These are phyloP conservation scores for Eremobia ochroleuca DNA, from an alignment of 2,888 invertebrate genomes.

Conservation along the genomic window DNA sequence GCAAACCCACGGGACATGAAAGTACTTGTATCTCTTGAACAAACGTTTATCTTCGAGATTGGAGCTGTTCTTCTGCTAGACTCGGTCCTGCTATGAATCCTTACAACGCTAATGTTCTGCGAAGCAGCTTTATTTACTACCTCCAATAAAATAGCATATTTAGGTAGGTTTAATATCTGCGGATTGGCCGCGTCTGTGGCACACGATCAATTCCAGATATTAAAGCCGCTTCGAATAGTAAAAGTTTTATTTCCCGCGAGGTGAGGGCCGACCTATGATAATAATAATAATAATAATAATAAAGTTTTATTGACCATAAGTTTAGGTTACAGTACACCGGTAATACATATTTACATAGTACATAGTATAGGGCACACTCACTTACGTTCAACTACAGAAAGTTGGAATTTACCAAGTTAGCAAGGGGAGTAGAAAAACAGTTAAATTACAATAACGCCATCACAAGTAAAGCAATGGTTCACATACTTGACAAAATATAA, in stretches of 20 bases:
- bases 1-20: slow-evolving; percentile 59
- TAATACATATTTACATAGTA: too few species aligned
- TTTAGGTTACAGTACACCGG: too few species aligned
- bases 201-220: slow-evolving; percentile 78
- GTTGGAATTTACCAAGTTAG: too few species aligned
- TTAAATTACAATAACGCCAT: too few species aligned
- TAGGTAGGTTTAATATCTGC: slow-evolving; percentile 59
- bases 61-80: slow-evolving; percentile 59
- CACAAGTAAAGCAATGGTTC: too few species aligned
- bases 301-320: too few species aligned
- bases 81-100: slow-evolving; percentile 60
- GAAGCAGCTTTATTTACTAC: slow-evolving; percentile 70
- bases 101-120: slow-evolving; percentile 71
- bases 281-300: too few species aligned
- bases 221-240: slow-evolving; percentile 77
- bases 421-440: too few species aligned
- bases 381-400: too few species aligned
- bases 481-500: too few species aligned
- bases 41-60: slow-evolving; percentile 70
- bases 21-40: slow-evolving; percentile 65
- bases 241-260: slow-evolving; percentile 83
- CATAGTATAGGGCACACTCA: too few species aligned
- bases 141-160: slow-evolving; percentile 71
- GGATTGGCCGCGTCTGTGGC: slow-evolving; percentile 33
- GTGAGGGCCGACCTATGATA: slow-evolving; percentile 43